phyloP scores from a whole-genome alignment of 92 coral and sea anemone species.

The Chrysogorgia sp. region DNA sequence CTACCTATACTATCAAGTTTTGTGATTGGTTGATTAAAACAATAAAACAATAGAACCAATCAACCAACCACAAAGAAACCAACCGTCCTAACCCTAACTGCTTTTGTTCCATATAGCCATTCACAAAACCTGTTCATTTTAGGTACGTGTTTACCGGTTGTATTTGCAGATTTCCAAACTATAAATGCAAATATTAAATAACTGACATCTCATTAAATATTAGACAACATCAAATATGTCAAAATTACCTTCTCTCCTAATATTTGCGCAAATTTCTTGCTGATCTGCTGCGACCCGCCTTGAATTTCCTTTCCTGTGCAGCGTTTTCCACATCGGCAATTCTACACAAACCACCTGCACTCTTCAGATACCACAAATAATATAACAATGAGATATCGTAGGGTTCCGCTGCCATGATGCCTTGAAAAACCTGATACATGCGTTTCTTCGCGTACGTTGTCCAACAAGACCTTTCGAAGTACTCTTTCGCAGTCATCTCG shows the following conservation, averaged over 20 bases:
- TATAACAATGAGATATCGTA: constrained; percentile 91
- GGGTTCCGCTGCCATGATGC: constrained; percentile 95
- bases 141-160: too few relatives aligned
- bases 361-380: constrained; percentile 89
- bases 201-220: neutral
- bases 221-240: neutral
- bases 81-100: too few relatives aligned
- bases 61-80: too few relatives aligned
- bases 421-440: constrained; percentile 81
- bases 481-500: constrained; percentile 82
- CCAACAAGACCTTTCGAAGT: constrained; percentile 81
- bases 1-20: too few relatives aligned
- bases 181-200: neutral
- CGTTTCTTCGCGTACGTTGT: constrained; percentile 82
- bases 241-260: constrained; percentile 75
- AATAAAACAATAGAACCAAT: too few relatives aligned
- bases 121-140: too few relatives aligned
- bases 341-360: constrained; percentile 77
- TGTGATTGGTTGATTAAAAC: too few relatives aligned
- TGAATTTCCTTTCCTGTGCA: constrained; percentile 88
- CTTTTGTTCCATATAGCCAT: too few relatives aligned
- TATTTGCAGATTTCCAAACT: too few relatives aligned
- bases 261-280: constrained; percentile 72
- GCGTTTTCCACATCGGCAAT: constrained; percentile 87
- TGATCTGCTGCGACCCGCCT: constrained; percentile 97